Evolutionary conservation across 2,113 vertebrate species (phyloP).

Genomic region (Crotalus helleri): DNA sequence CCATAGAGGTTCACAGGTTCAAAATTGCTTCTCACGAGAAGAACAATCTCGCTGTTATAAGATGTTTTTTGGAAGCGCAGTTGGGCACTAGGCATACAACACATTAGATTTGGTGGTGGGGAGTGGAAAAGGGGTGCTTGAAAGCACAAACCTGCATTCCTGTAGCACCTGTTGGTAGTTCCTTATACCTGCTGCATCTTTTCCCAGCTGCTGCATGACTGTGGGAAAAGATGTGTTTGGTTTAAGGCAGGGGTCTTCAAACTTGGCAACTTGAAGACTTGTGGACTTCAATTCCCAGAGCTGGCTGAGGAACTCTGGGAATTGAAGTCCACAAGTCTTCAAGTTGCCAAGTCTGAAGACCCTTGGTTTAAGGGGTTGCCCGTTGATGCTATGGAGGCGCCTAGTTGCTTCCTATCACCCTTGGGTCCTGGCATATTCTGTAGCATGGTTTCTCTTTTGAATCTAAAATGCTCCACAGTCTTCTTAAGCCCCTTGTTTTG

Average conservation of each 20-base stretch:
- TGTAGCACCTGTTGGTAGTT: background rate
- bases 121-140: background rate
- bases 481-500: background rate
- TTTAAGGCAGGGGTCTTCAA: background rate
- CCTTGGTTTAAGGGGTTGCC: background rate
- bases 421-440: background rate
- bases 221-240: background rate
- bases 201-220: background rate
- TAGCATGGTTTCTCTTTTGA: background rate
- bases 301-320: no score
- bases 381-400: background rate
- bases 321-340: background rate
- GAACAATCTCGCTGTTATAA: background rate
- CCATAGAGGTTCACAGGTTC: background rate
- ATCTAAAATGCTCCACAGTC: background rate
- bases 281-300: no score
- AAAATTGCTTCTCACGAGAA: background rate
- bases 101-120: background rate
- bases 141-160: background rate
- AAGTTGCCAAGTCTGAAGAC: no score
- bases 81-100: no score
- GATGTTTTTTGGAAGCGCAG: background rate
- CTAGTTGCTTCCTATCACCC: background rate
- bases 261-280: no score
- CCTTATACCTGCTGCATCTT: background rate